Evolutionary conservation across 2,797 vertebrate genomes (phyloP).

Genomic region (Myotis myotis): DNA sequence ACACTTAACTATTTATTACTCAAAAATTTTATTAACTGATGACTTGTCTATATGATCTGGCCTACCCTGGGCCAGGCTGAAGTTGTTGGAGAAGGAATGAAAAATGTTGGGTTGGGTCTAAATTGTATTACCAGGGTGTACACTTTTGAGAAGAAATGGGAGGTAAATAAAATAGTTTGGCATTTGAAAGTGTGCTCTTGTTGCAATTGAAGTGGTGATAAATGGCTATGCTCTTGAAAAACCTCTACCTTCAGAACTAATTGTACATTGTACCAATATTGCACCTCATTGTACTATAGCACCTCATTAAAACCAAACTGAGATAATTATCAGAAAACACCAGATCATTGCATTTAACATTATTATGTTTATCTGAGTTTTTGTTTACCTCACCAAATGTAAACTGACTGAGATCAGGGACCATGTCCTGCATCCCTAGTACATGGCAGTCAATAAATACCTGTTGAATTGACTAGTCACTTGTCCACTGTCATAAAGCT

Average conservation of each 20-base stretch:
- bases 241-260: background rate
- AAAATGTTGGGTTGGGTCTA: background rate
- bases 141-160: background rate
- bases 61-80: background rate
- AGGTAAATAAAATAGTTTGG: background rate
- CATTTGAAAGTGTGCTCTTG: background rate
- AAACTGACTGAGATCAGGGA: background rate
- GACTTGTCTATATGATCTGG: background rate
- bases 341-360: background rate
- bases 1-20: background rate
- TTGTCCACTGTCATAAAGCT: background rate
- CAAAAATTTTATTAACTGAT: background rate
- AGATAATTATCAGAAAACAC: background rate
- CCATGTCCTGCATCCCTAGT: background rate
- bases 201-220: background rate
- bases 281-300: background rate
- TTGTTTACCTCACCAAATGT: background rate
- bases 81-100: background rate
- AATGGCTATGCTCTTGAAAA: background rate
- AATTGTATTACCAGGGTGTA: constrained; percentile 24
- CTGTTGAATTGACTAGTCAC: background rate
- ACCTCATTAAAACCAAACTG: background rate
- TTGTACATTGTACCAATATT: background rate
- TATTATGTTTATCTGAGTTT: background rate
- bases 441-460: background rate